Evolutionary conservation across 2,888 invertebrate species (phyloP).

Genomic region (Watsonalla binaria): DNA sequence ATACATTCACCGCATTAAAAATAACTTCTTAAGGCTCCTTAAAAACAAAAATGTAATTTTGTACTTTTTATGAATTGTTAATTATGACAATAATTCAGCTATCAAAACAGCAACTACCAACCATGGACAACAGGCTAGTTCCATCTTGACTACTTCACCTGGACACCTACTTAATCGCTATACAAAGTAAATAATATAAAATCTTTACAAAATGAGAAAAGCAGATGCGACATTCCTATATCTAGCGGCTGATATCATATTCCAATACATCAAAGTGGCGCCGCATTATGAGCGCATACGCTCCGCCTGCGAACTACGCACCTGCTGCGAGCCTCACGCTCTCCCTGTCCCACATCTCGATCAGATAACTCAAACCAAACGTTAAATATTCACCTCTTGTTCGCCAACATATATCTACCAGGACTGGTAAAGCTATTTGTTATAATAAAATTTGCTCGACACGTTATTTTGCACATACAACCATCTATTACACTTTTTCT

Average conservation of each 20-base stretch:
- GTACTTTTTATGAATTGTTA: no score
- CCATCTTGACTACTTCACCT: no score
- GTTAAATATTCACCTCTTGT: constrained; percentile 9
- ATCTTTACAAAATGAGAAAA: constrained; percentile 12
- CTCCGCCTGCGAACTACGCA: constrained; percentile 19
- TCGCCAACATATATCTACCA: constrained; percentile 14
- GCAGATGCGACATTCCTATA: constrained; percentile 8
- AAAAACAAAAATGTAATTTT: no score
- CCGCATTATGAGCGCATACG: constrained; percentile 16
- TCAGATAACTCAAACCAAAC: constrained; percentile 1
- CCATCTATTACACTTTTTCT: no score
- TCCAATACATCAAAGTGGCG: constrained; percentile 33
- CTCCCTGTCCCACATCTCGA: neutral
- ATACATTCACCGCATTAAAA: no score
- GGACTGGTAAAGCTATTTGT: neutral
- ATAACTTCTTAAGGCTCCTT: no score
- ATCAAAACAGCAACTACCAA: no score
- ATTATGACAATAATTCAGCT: no score
- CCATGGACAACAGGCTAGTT: no score
- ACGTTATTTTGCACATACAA: no score
- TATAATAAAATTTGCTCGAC: no score
- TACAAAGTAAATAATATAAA: constrained; percentile 6
- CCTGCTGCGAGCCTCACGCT: constrained; percentile 12
- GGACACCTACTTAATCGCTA: no score
- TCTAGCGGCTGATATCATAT: constrained; percentile 20